Base-by-base conservation (phyloP, 2,888 invertebrate species). In the Epistrophella euchroma region DNA sequence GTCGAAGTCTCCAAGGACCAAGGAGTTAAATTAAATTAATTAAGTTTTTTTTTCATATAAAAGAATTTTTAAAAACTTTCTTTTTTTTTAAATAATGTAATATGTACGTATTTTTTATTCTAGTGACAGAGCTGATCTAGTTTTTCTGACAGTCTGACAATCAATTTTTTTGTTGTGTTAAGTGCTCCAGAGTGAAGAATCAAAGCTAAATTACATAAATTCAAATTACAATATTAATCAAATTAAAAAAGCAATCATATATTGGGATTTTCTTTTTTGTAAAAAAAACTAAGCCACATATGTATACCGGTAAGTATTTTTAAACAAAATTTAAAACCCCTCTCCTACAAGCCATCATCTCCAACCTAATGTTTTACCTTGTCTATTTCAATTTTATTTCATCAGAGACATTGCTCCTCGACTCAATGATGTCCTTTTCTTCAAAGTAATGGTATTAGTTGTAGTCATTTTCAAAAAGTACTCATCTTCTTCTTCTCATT, bases 401-500 rank as follows among this genome's bases (percentile, higher is more conserved):
- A 25, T 52, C 37, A 22, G 17, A 37, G 15, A 35, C 52, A 68
- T 68, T 52, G 68, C 37, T 52, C n/a, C 52, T 52, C 22, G 37
- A 17, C 68, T 68, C 52, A 68, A 68, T 68, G 50, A 68, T 68
- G 68, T 68, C 68, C 68, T 68, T 68, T 68, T 68, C 68, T 68
- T 52, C 22, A 50, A 22, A 52, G 68, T 37, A 68, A 68, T 68
- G 68, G 68, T 37, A 68, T 68, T 68, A 68, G 66, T 45, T 75
- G 56, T 76, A 76, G 56, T 68, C 68, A 68, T 76, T 55, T 52
- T 76, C 66, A 37, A 45, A 68, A 68, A 68, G 56, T 68, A 47
- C 50, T 75, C 45, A 55, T 74, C 74, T 55, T 75, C 74, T 55
- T 75, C 74, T 43, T 75, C 45, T 62, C 52, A 22, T 68, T 66